These are phyloP conservation scores for Ceratina calcarata DNA, from an alignment of 1,140 invertebrate species.

Conservation along the genomic window DNA sequence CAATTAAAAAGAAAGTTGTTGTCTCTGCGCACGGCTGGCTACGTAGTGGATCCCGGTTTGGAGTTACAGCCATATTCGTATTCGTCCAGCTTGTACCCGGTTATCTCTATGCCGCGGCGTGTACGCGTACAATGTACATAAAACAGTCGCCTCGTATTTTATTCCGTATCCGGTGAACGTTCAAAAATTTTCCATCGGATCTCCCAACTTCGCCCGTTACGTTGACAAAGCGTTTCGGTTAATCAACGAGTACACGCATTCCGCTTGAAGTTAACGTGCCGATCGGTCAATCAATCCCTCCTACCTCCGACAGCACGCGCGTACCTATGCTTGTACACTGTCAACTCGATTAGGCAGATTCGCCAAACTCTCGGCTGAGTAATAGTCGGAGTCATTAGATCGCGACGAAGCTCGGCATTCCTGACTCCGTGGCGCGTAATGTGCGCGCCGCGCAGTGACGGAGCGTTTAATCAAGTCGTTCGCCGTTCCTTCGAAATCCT, in stretches of 20 bases:
- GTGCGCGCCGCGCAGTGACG: not conserved
- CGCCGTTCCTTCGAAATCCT: constrained; percentile 20
- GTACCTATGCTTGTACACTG: constrained; percentile 34
- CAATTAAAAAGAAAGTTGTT: constrained; percentile 15
- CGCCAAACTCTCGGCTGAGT: constrained; percentile 49
- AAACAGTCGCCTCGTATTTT: not conserved
- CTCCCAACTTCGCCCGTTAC: not conserved
- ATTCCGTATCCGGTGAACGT: not conserved
- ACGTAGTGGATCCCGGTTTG: not conserved
- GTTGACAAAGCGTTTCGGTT: not conserved
- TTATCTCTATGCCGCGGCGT: not conserved
- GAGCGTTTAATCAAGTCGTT: constrained; percentile 43
- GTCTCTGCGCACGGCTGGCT: too few species aligned
- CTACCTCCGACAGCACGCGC: not conserved
- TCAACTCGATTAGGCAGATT: constrained; percentile 49
- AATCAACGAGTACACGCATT: constrained; percentile 4
- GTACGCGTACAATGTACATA: not conserved
- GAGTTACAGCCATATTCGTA: not conserved
- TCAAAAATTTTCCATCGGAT: not conserved
- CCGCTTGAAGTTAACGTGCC: constrained; percentile 37
- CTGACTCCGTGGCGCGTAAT: constrained; percentile 26
- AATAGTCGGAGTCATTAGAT: constrained; percentile 44
- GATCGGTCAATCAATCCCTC: constrained; percentile 64
- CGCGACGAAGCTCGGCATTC: constrained; percentile 49
- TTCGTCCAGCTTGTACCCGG: not conserved